A percentile compares a stretch with the other conserved stretches of the same genome.
These are phyloP conservation scores for Mimas tiliae DNA, from an alignment of 2,888 invertebrate species.

Conservation along the genomic window DNA sequence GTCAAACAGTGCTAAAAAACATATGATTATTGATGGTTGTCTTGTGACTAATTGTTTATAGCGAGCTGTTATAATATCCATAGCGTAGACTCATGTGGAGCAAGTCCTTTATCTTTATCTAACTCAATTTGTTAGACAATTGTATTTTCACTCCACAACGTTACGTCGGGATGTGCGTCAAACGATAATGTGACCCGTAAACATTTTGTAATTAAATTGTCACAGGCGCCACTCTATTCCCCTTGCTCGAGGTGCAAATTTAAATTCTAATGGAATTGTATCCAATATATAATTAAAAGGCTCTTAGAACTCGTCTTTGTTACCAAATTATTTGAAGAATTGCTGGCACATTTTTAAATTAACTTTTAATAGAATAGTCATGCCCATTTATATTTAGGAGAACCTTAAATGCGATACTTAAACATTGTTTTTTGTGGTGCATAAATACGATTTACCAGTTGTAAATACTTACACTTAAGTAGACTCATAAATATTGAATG, in stretches of 20 bases:
- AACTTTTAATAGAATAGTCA: too few species aligned
- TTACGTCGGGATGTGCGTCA: conserved; percentile 32
- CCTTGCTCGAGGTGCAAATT: background rate
- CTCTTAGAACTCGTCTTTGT: background rate
- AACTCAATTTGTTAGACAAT: conserved; percentile 43
- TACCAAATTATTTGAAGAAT: too few species aligned
- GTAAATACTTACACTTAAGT: too few species aligned
- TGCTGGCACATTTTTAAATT: too few species aligned
- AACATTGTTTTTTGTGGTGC: too few species aligned
- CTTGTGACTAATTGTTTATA: too few species aligned
- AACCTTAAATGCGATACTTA: too few species aligned
- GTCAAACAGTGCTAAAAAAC: too few species aligned
- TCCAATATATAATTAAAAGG: conserved; percentile 4
- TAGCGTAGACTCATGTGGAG: background rate
- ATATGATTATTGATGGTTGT: too few species aligned
- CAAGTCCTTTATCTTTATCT: conserved; percentile 35
- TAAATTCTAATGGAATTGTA: conserved; percentile 13
- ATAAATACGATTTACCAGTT: too few species aligned
- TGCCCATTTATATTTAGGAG: too few species aligned
- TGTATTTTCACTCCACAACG: conserved; percentile 38
- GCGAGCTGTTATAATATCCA: background rate
- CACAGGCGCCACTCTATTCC: background rate
- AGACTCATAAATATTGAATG: too few species aligned
- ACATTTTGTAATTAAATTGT: conserved; percentile 27
- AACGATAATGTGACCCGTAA: conserved; percentile 27